Percentiles rank a stretch among this genome's conserved stretches.
These are phyloP conservation scores for Calypte anna DNA, from an alignment of 2,113 vertebrate species.

Conservation along the genomic window DNA sequence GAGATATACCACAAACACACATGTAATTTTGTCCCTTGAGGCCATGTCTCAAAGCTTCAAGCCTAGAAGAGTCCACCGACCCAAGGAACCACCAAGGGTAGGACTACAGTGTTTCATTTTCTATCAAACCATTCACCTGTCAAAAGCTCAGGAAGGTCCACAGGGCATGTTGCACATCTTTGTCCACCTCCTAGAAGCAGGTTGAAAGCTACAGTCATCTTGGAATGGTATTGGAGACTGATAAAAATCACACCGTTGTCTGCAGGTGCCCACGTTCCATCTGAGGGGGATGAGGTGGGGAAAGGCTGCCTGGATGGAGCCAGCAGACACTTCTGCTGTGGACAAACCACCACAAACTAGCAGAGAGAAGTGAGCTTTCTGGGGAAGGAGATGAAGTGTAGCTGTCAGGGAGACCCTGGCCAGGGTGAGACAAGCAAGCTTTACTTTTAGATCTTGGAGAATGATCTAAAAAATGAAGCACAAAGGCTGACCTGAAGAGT, in stretches of 20 bases:
- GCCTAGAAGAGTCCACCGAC: not conserved
- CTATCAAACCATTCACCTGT: not conserved
- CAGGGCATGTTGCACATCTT: not conserved
- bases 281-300: accelerated
- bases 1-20: not conserved
- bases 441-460: not conserved
- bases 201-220: not conserved
- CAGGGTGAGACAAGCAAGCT: not conserved
- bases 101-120: not conserved
- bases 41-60: not conserved
- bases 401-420: not conserved
- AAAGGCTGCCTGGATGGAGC: not conserved
- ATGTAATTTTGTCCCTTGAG: not conserved
- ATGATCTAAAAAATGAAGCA: not conserved
- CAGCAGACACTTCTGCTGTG: not conserved
- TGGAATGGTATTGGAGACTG: not conserved
- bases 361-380: not conserved
- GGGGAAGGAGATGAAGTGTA: not conserved
- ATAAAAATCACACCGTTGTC: not conserved
- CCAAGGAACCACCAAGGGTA: not conserved
- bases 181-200: not conserved
- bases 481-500: not conserved
- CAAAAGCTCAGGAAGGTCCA: not conserved
- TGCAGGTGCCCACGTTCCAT: not conserved
- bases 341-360: accelerated